Percentiles rank a stretch among this genome's conserved stretches.
Evolutionary conservation across 2,888 invertebrate species (phyloP).

Genomic region (Eupithecia abbreviata): DNA sequence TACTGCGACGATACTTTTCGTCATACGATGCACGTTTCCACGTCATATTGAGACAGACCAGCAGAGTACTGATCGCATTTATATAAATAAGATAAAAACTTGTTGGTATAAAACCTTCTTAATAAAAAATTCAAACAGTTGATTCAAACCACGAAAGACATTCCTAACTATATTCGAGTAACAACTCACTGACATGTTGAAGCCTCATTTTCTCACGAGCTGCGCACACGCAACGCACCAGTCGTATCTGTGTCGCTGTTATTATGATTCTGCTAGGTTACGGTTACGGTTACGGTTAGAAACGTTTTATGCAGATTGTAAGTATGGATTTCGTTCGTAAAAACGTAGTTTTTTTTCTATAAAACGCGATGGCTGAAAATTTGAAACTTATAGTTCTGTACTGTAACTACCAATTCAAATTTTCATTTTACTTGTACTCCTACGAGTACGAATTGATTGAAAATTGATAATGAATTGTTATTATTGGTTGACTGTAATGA

Average conservation of each 20-base stretch:
- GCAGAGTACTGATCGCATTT: too few relatives aligned
- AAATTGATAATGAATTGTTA: too few relatives aligned
- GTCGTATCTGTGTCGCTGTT: slow-evolving; percentile 26
- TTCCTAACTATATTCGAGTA: slow-evolving; percentile 8
- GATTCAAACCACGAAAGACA: not conserved
- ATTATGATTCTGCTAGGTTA: slow-evolving; percentile 19
- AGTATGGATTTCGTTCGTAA: not conserved
- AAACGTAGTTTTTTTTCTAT: not conserved
- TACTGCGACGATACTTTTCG: too few relatives aligned
- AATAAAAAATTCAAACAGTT: not conserved
- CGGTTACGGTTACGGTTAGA: too few relatives aligned
- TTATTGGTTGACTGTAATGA: too few relatives aligned
- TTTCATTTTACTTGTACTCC: not conserved
- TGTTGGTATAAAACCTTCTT: not conserved
- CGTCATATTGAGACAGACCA: too few relatives aligned
- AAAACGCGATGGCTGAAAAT: not conserved
- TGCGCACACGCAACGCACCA: slow-evolving; percentile 49
- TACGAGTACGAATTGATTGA: too few relatives aligned
- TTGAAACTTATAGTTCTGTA: not conserved
- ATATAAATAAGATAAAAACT: not conserved
- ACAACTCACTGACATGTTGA: slow-evolving; percentile 8
- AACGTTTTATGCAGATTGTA: not conserved
- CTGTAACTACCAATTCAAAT: not conserved
- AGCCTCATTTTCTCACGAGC: slow-evolving; percentile 44
- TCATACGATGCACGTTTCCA: too few relatives aligned